A percentile compares a stretch with the other conserved stretches of the same genome.
These are phyloP conservation scores for Myiopsitta monachus DNA, from an alignment of 2,113 vertebrate genomes.

Conservation along the genomic window DNA sequence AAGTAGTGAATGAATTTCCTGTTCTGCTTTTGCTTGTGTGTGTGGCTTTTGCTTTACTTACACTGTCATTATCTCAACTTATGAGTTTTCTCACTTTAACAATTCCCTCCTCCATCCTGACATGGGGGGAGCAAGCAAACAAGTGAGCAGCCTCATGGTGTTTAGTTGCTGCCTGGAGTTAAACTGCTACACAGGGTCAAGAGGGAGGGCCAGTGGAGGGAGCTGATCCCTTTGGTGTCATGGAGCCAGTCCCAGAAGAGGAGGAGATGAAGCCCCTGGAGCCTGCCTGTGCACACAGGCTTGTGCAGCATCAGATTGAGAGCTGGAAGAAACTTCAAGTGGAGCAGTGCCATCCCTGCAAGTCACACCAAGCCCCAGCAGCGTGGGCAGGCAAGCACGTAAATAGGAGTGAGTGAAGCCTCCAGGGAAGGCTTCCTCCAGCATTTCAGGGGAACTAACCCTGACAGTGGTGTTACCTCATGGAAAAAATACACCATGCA, in stretches of 20 bases:
- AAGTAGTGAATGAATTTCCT: neutral
- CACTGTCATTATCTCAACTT: neutral
- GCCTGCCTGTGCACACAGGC: fast-evolving
- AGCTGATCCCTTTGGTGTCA: neutral
- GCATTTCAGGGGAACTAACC: neutral
- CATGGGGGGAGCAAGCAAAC: fast-evolving
- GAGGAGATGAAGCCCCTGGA: neutral
- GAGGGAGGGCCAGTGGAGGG: neutral
- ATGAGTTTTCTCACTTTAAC: neutral
- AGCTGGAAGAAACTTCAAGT: neutral
- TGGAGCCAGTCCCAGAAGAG: neutral
- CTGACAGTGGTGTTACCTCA: neutral
- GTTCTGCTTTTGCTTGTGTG: neutral
- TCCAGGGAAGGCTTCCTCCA: neutral
- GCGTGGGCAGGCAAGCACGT: fast-evolving
- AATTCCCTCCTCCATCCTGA: neutral
- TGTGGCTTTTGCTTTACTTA: neutral
- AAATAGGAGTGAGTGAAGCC: fast-evolving
- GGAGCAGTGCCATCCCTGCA: fast-evolving
- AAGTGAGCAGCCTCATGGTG: neutral
- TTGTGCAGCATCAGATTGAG: neutral
- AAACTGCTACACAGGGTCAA: neutral
- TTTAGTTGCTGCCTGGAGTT: neutral
- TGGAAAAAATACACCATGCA: neutral
- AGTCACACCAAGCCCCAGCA: neutral